These are phyloP conservation scores for Drymonia ruficornis DNA, from an alignment of 2,888 invertebrate species.

Conservation along the genomic window DNA sequence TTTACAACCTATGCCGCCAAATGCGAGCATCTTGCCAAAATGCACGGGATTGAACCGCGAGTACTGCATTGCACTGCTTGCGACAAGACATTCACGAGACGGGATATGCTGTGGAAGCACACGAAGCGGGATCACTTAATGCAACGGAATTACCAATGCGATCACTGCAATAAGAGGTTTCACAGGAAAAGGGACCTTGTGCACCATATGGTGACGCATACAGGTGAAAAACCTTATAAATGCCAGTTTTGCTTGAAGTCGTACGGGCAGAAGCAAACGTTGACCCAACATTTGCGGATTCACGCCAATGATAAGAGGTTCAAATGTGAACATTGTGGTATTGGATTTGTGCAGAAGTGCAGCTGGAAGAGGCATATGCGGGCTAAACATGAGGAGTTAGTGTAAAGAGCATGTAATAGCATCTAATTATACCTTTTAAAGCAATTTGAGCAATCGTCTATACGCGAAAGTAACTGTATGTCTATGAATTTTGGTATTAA, in stretches of 20 bases:
- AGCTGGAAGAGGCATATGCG: conserved; percentile 3
- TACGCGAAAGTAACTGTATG: no score
- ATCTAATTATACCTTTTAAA: no score
- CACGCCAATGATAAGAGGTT: conserved; percentile 3
- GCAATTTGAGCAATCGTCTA: no score
- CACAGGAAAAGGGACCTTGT: background rate
- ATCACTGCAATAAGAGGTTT: background rate
- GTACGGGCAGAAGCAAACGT: background rate
- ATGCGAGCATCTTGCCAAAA: conserved; percentile 26
- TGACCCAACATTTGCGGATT: background rate
- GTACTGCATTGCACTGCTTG: conserved; percentile 29
- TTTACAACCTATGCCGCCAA: conserved; percentile 23
- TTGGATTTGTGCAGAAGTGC: conserved; percentile 1
- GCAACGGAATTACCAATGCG: background rate
- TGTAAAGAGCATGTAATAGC: background rate
- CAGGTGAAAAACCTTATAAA: background rate
- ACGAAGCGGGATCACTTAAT: background rate
- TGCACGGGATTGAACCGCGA: conserved; percentile 19
- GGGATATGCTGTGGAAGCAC: background rate
- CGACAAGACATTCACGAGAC: conserved; percentile 26
- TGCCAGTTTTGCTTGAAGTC: background rate
- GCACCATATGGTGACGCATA: conserved; percentile 3
- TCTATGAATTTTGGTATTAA: no score
- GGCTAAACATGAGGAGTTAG: background rate
- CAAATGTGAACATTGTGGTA: background rate